A percentile compares a stretch with the other conserved stretches of the same genome.
These are phyloP conservation scores for Chlamydotis undulata DNA, from an alignment of 2,113 vertebrate genomes.

Conservation along the genomic window DNA sequence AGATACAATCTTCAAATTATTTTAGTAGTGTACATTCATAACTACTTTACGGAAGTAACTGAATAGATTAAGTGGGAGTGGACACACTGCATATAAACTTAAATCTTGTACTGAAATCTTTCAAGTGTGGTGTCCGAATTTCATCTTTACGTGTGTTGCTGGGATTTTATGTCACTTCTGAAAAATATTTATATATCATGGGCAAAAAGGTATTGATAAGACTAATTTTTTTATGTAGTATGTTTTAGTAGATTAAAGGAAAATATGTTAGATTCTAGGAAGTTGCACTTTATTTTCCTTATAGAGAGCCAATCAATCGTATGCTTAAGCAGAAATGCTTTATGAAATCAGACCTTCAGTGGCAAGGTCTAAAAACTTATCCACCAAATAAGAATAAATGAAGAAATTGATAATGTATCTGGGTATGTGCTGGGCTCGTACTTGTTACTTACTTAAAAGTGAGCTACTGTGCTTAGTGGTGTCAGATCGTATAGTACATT, in stretches of 20 bases:
- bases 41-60: not conserved
- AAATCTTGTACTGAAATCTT: not conserved
- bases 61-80: not conserved
- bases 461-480: slow-evolving; percentile 41
- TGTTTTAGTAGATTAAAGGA: not conserved
- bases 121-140: not conserved
- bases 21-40: not conserved
- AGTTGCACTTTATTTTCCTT: not conserved
- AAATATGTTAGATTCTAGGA: not conserved
- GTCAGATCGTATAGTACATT: slow-evolving; percentile 8
- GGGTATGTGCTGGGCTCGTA: not conserved
- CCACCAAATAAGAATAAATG: slow-evolving; percentile 13
- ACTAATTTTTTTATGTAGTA: not conserved
- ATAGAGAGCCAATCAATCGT: not conserved
- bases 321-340: not conserved
- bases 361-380: not conserved
- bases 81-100: not conserved
- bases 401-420: not conserved
- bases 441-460: slow-evolving; percentile 20
- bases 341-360: not conserved
- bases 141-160: not conserved
- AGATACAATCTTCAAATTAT: not conserved
- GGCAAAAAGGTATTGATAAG: not conserved
- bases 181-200: not conserved
- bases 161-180: not conserved